Base-by-base conservation (phyloP, 2,797 vertebrate genomes). In the Staurois parvus region DNA sequence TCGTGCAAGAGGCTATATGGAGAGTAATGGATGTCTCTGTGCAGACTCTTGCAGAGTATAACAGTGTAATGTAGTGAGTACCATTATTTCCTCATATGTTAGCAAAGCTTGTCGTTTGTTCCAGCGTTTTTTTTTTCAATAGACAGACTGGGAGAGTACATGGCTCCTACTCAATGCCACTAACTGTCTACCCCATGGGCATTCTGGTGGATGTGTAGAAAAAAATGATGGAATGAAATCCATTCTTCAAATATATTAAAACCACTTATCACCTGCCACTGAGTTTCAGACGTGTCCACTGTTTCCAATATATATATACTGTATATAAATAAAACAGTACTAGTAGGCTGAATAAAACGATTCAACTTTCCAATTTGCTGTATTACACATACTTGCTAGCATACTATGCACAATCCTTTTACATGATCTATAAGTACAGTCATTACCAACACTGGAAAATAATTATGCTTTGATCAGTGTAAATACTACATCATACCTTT, bases 231-330 rank as follows among this genome's bases (percentile, higher is more conserved):
- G 67, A 74, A 69, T 62, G 81, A 86, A 86, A 78, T 66, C 67
- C 82, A 72, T 82, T 67, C 56, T 56, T 82, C 29, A 67, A 76
- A 66, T 86, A 83, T 74, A 83, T 83, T 86, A 86, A 86, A 83
- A 78, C 66, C 75, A 86, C 75, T 73, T 56, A 86, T 86, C 80
- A 83, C 28, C 34, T 72, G 79, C 72, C 81, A 52, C 79, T 82
- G 79, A 66, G 74, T 73, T 72, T 42, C 56, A 82, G 74, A 67
- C 74, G 4, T 81, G 78, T 70, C 62, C 64, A 81, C 12, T 68
- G 42, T 62, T 81, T 3, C 26, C 26, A 9, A 2, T 17, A 37
- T 37, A 37, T 37, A 37, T 37, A 37, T 37, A 37, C n/a, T 37
- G 10, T 37, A 37, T 37, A 37, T 37, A 37, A 9, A 37, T 37